Evolutionary conservation across 2,888 invertebrate species (phyloP), one percentile per base, ranked within the genome.

Genomic region (Capitulum mitella): DNA sequence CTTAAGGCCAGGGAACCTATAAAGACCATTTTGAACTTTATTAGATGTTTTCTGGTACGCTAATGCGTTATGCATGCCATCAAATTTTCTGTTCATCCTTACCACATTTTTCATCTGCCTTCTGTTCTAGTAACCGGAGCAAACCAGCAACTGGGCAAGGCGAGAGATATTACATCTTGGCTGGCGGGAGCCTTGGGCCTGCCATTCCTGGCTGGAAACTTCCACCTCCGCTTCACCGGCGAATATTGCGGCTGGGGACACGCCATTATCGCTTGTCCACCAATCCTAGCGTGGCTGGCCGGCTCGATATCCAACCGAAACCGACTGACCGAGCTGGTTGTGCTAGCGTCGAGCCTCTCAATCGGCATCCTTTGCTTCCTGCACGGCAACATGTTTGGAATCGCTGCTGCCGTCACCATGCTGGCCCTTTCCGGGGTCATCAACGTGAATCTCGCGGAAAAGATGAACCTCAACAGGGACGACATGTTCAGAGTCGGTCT

Each of bases 351-450:
- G 16, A 70, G 70, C 70, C 70, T 70, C 22, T 70, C 70, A 3
- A 37, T 70, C 70, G 70, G 70, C 70, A 70, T 70, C 37, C 70
- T 70, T 22, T 37, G 70, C 37, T 70, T 70, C 70, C 34, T 37
- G 22, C 70, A 70, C 19, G 37, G 37, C 70, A 70, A 70, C 70
- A 37, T 22, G 70, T 70, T 37, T 22, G 70, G 70, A 37, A 70
- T 70, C 5, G 70, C 37, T 1, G 70, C 70, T 3, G 70, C 70
- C 22, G 70, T 37, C 22, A 37, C 37, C 34, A 70, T 70, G 70
- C 26, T 70, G 37, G 37, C 37, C 70, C 70, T 70, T 22, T 70
- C 70, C 70, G 70, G 70, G 19, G 70, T 70, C 70, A 70, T 70
- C 70, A 70, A 70, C 70, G 37, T 70, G 37, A 70, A 70, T 26